Percentiles rank a stretch among this genome's conserved stretches.
Conservation (phyloP, 2,113 vertebrate genomes). For the Scomber japonicus region DNA sequence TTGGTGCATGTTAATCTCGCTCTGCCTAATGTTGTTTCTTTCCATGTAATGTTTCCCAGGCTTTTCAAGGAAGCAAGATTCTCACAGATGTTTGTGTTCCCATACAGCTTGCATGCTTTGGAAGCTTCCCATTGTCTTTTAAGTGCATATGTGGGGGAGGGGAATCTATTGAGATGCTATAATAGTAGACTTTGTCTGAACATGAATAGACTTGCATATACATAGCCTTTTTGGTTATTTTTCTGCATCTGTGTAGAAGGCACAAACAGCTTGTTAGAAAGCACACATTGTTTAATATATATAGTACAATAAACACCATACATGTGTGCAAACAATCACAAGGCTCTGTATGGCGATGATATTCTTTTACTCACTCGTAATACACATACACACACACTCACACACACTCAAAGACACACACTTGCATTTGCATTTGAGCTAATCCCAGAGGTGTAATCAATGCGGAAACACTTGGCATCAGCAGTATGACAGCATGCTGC, state of each 20-base stretch:
- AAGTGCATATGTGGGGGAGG: background rate
- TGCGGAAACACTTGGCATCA: conserved; percentile 82
- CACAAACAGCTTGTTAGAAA: conserved; percentile 1
- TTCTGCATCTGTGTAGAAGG: background rate
- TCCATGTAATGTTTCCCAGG: conserved; percentile 47
- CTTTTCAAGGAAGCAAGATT: conserved; percentile 70
- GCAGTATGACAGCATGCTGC: conserved; percentile 79
- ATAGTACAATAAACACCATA: background rate
- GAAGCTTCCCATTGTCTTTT: conserved; percentile 33
- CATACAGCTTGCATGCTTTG: conserved; percentile 20
- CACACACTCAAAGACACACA: conserved; percentile 27
- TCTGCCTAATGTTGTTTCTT: conserved; percentile 26
- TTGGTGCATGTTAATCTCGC: conserved; percentile 53
- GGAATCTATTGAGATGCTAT: conserved; percentile 5
- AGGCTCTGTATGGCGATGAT: conserved; percentile 10
- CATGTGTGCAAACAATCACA: conserved; percentile 27
- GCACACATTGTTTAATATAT: background rate
- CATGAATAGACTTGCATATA: background rate
- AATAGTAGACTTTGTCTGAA: conserved; percentile 20
- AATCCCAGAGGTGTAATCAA: conserved; percentile 85
- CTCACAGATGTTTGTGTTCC: conserved; percentile 43
- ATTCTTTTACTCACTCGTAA: conserved; percentile 31
- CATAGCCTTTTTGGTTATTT: background rate
- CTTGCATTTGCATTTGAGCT: conserved; percentile 79
- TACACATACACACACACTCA: conserved; percentile 18